Conservation (phyloP, 2,888 invertebrate genomes). For the Pocota personata region DNA sequence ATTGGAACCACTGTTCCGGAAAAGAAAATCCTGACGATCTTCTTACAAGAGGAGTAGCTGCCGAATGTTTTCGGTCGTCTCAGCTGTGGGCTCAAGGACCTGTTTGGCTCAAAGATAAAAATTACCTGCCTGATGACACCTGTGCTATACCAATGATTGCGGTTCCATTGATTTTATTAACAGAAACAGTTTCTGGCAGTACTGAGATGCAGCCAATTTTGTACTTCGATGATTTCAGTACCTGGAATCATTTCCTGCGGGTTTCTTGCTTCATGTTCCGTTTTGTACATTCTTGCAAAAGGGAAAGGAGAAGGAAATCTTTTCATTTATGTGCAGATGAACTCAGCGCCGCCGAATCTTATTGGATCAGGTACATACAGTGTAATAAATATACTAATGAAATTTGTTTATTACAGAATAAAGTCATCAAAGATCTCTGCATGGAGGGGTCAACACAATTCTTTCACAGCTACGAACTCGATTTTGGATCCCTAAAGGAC, state of each 20-base stretch:
- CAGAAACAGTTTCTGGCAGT: too few relatives aligned
- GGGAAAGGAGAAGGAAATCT: neutral
- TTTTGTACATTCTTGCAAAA: neutral
- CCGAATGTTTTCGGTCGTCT: too few relatives aligned
- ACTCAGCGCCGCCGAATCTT: too few relatives aligned
- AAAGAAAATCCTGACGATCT: too few relatives aligned
- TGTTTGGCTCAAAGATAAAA: neutral
- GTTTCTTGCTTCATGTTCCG: constrained; percentile 8
- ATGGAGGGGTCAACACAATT: neutral
- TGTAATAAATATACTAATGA: too few relatives aligned
- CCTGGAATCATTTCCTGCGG: neutral
- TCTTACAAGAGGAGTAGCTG: too few relatives aligned
- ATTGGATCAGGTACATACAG: too few relatives aligned
- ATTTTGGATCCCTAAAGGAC: neutral
- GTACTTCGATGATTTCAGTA: constrained; percentile 4
- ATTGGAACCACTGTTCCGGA: too few relatives aligned
- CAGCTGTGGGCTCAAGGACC: constrained; percentile 2
- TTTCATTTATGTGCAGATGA: constrained; percentile 5
- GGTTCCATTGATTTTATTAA: too few relatives aligned
- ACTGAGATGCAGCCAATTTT: neutral
- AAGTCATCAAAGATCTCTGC: neutral
- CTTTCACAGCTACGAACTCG: neutral
- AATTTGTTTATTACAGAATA: too few relatives aligned
- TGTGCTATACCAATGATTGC: neutral
- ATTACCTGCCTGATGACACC: too few relatives aligned